Conservation (phyloP, 2,888 invertebrate species). For the Apamea sordens region DNA sequence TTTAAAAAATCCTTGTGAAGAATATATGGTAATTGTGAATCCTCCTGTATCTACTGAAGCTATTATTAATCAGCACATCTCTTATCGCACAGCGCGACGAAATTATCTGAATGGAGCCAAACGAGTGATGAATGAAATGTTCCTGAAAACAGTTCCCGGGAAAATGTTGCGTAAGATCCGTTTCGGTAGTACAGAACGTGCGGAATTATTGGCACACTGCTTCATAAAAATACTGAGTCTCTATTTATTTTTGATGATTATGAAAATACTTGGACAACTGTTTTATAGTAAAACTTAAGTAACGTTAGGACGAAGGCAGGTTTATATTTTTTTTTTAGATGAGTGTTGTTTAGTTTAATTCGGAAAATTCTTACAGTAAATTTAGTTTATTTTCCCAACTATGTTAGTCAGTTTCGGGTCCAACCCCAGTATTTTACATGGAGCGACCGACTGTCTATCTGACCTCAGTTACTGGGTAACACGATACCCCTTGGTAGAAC, state of each 20-base stretch:
- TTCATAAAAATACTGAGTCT: slow-evolving; percentile 40
- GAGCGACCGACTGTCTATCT: neutral
- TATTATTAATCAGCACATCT: slow-evolving; percentile 42
- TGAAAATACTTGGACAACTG: slow-evolving; percentile 5
- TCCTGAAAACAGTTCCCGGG: slow-evolving; percentile 68
- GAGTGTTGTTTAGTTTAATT: neutral
- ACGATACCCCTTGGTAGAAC: no score
- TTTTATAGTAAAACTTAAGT: neutral
- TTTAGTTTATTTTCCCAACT: neutral
- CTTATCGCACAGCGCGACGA: slow-evolving; percentile 25
- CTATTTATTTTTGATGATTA: slow-evolving; percentile 16
- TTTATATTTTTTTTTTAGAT: no score
- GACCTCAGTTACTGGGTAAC: neutral
- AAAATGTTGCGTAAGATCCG: slow-evolving; percentile 71
- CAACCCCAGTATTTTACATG: neutral
- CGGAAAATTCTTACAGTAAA: neutral
- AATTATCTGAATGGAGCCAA: slow-evolving; percentile 66
- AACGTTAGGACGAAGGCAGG: neutral
- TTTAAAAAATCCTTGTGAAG: neutral
- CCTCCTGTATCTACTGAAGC: slow-evolving; percentile 4
- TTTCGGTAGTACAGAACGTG: slow-evolving; percentile 54
- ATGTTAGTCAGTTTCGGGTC: neutral
- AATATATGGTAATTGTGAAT: neutral
- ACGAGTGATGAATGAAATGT: slow-evolving; percentile 74
- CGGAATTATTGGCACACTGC: slow-evolving; percentile 42